Evolutionary conservation across 2,888 invertebrate species (phyloP).

Genomic region (Hedya salicella): DNA sequence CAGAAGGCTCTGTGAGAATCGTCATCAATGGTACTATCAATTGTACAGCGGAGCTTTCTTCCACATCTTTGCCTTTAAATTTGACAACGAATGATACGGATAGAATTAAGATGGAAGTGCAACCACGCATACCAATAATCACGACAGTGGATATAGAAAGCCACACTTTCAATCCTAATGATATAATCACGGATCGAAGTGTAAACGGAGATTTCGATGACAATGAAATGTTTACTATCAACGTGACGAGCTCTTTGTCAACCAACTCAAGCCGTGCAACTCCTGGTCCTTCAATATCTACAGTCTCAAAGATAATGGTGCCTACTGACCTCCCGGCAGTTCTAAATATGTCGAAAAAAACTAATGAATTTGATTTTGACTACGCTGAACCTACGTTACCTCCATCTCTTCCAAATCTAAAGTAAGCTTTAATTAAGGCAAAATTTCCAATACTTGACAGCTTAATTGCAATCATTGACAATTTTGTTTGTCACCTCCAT

Average conservation of each 20-base stretch:
- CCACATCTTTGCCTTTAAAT: constrained; percentile 69
- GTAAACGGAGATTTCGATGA: constrained; percentile 71
- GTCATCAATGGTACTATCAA: constrained; percentile 78
- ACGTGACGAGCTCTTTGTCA: constrained; percentile 82
- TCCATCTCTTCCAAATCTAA: constrained; percentile 92
- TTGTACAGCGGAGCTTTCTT: constrained; percentile 77
- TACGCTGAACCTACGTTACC: constrained; percentile 90
- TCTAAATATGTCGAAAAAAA: constrained; percentile 82
- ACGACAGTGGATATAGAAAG: constrained; percentile 61
- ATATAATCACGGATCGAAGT: constrained; percentile 74
- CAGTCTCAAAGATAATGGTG: constrained; percentile 63
- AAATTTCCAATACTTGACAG: too few species aligned
- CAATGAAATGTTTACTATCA: constrained; percentile 83
- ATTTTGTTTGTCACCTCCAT: too few species aligned
- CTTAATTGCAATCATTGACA: too few species aligned
- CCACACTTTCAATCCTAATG: constrained; percentile 68
- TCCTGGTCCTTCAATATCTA: constrained; percentile 49
- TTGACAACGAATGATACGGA: constrained; percentile 60
- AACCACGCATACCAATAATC: constrained; percentile 64
- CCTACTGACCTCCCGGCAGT: constrained; percentile 66
- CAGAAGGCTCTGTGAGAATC: constrained; percentile 70
- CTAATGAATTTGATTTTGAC: constrained; percentile 88
- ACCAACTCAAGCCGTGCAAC: constrained; percentile 71
- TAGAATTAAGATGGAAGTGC: constrained; percentile 57
- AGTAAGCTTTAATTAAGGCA: constrained; percentile 81